Evolutionary conservation across 2,797 vertebrate species (phyloP).

Genomic region (Loris lydekkerianus): DNA sequence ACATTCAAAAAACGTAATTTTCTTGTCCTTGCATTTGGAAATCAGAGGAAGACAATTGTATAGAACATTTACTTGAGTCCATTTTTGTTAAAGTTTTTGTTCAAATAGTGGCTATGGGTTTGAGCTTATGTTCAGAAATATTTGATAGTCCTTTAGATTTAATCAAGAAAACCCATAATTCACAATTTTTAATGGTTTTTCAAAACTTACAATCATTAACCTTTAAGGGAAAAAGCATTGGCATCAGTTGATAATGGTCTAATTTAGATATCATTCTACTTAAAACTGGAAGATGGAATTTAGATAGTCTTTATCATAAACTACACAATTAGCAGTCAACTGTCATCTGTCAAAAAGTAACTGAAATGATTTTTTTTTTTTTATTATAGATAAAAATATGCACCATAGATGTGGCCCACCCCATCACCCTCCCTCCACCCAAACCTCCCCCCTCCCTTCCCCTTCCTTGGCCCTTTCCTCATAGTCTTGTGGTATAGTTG

Average conservation of each 20-base stretch:
- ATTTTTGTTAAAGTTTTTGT: conserved; percentile 22
- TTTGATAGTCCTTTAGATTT: not conserved
- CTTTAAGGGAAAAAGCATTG: conserved; percentile 39
- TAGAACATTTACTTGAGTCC: conserved; percentile 29
- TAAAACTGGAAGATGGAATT: not conserved
- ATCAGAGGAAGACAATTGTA: not conserved
- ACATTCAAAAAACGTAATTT: not conserved
- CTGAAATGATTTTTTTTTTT: not conserved
- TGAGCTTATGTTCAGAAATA: conserved; percentile 26
- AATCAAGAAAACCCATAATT: conserved; percentile 13
- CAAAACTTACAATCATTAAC: not conserved
- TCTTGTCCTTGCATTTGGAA: conserved; percentile 41
- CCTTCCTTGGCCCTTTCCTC: no score
- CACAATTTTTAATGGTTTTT: not conserved
- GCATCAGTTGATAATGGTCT: not conserved
- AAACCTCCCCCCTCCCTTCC: no score
- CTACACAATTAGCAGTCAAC: not conserved
- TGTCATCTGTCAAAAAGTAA: not conserved
- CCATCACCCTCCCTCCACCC: no score
- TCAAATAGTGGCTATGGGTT: not conserved
- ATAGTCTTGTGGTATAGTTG: no score
- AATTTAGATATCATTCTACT: conserved; percentile 6
- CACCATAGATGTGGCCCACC: no score
- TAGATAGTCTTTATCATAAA: not conserved
- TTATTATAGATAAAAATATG: no score